Percentiles rank a stretch among this genome's conserved stretches.
Conservation (phyloP, 2,797 vertebrate genomes). For the Artibeus lituratus region DNA sequence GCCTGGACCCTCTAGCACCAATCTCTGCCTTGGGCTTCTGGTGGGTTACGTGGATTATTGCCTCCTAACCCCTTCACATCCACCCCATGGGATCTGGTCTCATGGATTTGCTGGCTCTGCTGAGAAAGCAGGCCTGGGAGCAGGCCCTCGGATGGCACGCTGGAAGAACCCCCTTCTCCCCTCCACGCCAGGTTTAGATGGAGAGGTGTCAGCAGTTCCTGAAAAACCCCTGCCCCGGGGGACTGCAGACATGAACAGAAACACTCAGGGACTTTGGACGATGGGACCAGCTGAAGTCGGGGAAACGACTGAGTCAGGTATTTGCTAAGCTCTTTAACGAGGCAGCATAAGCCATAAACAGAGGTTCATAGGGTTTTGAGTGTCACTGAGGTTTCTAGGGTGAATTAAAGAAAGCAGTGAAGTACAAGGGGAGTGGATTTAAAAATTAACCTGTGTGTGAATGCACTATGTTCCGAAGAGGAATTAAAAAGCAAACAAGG, state of each 20-base stretch:
- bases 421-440: constrained; percentile 57
- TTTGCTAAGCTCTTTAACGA: constrained; percentile 52
- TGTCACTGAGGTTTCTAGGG: constrained; percentile 55
- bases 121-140: neutral
- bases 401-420: neutral
- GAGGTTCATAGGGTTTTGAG: constrained; percentile 28
- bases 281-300: neutral
- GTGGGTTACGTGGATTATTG: rapidly evolving
- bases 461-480: constrained; percentile 54
- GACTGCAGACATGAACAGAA: constrained; percentile 9
- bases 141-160: neutral
- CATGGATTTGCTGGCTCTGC: neutral
- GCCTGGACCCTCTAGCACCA: neutral
- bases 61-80: neutral
- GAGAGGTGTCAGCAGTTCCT: neutral
- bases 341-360: constrained; percentile 53
- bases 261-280: constrained; percentile 52
- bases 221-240: neutral
- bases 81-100: neutral
- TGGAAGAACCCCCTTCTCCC: neutral
- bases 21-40: neutral
- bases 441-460: constrained; percentile 72
- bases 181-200: neutral
- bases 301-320: constrained; percentile 39
- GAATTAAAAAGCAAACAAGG: constrained; percentile 71